Evolutionary conservation across 2,113 vertebrate genomes (phyloP).

Genomic region (Lethenteron reissneri): DNA sequence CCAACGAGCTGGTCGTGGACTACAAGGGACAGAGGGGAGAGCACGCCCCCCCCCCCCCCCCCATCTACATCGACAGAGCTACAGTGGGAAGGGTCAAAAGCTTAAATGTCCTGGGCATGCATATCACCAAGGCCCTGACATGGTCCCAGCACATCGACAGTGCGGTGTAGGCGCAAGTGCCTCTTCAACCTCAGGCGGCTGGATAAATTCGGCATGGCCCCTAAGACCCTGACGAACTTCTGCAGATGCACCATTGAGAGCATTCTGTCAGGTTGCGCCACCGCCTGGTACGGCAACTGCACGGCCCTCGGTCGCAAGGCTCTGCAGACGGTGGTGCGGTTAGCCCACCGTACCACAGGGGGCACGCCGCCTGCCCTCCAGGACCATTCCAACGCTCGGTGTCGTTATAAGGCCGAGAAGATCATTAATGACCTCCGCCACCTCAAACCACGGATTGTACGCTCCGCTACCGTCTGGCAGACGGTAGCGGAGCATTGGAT

Average conservation of each 20-base stretch:
- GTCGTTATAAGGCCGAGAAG: background rate
- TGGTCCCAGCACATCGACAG: background rate
- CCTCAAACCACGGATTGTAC: background rate
- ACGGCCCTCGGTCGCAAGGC: background rate
- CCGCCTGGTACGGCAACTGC: background rate
- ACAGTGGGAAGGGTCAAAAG: background rate
- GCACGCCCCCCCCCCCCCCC: background rate
- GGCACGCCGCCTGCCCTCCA: background rate
- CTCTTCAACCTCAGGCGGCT: background rate
- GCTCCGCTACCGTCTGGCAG: background rate
- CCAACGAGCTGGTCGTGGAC: background rate
- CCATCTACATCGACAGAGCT: background rate
- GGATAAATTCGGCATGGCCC: background rate
- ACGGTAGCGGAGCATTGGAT: background rate
- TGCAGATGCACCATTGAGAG: background rate
- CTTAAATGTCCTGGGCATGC: background rate
- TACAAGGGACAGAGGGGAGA: background rate
- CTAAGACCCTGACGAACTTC: background rate
- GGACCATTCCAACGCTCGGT: background rate
- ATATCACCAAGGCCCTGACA: background rate
- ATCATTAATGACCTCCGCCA: conserved; percentile 1
- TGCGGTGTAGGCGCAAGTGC: background rate
- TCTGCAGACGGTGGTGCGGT: background rate
- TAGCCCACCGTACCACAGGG: background rate
- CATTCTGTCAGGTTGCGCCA: background rate